Base-by-base conservation (phyloP, 2,113 vertebrate species). In the Apus apus region DNA sequence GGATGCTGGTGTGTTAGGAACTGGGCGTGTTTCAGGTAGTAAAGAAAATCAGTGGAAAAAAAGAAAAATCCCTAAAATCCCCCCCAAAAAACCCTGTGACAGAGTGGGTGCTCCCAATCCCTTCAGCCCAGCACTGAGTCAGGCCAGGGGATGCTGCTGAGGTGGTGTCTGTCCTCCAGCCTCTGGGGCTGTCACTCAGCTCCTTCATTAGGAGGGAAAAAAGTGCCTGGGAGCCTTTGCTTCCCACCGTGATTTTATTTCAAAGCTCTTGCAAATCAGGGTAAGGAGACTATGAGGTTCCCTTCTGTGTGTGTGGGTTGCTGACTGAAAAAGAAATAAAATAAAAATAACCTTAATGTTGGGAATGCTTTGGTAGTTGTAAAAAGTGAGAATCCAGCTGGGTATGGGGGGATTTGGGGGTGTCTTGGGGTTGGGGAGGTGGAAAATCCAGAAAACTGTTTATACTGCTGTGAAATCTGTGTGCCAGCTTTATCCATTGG, bases 141-240 rank as follows among this genome's bases (percentile, higher is more conserved):
- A 60, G 85, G 26, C 12, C 45, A 57, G 56, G 43, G 65, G 81
- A 76, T 34, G 83, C 71, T 93, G 90, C 65, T 21, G 10, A 53
- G 64, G 56, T 14, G 7, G 43, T 22, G 2, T 58, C 95, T 79
- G 65, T 22, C 56, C 77, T 81, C 70, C 87, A 40, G 96, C 92
- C 94, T 92, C 27, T 0, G 85, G 94, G 83, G 83, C 90, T 95
- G 93, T 93, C 94, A 95, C 75, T 95, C 94, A 89, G 25, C 80
- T 81, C 83, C 95, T 93, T 96, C 93, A 65, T 94, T 92, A 95
- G 83, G 80, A 75, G 53, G 57, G 61, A 11, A 45, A 66, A 87
- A 89, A 68, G 73, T 38, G 73, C 62, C 68, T 1, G 3, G 73
- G 90, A 94, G 70, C 80, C 85, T 62, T 61, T 0, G 0, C 57